phyloP scores from a whole-genome alignment of 1,140 invertebrate genomes.

The Triops longicaudatus region DNA sequence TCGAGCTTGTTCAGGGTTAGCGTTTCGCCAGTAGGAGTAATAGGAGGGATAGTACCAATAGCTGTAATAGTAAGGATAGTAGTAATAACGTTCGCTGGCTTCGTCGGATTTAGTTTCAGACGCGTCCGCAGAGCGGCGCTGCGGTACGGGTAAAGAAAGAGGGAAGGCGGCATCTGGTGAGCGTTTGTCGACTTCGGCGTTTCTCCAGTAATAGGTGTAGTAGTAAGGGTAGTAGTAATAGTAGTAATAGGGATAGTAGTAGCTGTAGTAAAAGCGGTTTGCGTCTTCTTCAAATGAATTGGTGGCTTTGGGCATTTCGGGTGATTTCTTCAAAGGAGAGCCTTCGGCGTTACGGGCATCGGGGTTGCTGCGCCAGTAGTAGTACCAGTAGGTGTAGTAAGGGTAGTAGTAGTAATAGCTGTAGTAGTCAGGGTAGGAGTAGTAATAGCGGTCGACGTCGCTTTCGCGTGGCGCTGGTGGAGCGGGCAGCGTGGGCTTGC shows the following conservation, averaged over 20 bases:
- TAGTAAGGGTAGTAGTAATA: constrained; percentile 15
- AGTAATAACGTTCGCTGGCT: not conserved
- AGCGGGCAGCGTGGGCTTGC: not conserved
- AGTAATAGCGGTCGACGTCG: not conserved
- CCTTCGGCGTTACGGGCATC: not conserved
- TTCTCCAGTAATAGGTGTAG: not conserved
- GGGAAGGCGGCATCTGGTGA: not conserved
- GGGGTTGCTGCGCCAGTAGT: not conserved
- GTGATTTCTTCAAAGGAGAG: not conserved
- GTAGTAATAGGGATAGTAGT: not conserved
- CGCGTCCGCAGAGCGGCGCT: not conserved
- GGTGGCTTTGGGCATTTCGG: not conserved
- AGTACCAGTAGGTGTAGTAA: constrained; percentile 11
- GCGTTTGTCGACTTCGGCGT: not conserved
- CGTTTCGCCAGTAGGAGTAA: not conserved
- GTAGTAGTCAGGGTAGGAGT: not conserved
- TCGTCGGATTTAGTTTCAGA: not conserved
- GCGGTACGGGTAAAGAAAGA: not conserved
- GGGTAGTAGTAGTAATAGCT: constrained; percentile 12
- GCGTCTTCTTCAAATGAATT: not conserved
- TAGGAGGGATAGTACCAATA: not conserved
- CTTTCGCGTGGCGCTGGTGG: not conserved
- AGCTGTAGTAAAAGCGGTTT: not conserved
- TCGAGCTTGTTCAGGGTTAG: not conserved
- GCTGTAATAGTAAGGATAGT: not conserved